A percentile compares a stretch with the other conserved stretches of the same genome.
These are phyloP conservation scores for Echiichthys vipera DNA, from an alignment of 2,797 vertebrate genomes.

Conservation along the genomic window DNA sequence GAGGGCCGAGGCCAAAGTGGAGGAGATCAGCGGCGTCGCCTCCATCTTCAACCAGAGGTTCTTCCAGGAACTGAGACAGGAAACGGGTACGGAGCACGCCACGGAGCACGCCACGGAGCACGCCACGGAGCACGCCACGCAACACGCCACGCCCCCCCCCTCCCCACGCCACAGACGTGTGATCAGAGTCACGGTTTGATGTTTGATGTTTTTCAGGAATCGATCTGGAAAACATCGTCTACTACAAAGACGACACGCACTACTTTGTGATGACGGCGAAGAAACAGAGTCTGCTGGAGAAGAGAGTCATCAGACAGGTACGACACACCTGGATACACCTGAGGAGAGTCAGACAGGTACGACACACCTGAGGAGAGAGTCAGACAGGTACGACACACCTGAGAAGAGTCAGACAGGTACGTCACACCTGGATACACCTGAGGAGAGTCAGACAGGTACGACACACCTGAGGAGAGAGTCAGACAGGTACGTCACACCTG, in stretches of 20 bases:
- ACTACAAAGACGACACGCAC: slow-evolving; percentile 98
- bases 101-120: no score
- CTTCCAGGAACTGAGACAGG: slow-evolving; percentile 93
- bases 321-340: neutral
- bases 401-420: neutral
- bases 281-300: slow-evolving; percentile 96
- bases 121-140: no score
- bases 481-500: neutral
- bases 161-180: no score
- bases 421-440: neutral
- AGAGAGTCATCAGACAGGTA: slow-evolving; percentile 83
- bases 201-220: slow-evolving; percentile 84
- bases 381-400: neutral
- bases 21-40: slow-evolving; percentile 97
- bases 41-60: slow-evolving; percentile 99
- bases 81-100: no score
- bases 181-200: no score
- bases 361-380: slow-evolving; percentile 15
- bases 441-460: neutral
- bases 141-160: no score
- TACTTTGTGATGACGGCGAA: slow-evolving; percentile 99
- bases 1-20: slow-evolving; percentile 95
- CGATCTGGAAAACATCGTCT: slow-evolving; percentile 97
- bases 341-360: neutral
- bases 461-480: neutral